Evolutionary conservation across 2,113 vertebrate species (phyloP), one percentile per base, ranked within the genome.

Genomic region (Mormyrus iriodes): DNA sequence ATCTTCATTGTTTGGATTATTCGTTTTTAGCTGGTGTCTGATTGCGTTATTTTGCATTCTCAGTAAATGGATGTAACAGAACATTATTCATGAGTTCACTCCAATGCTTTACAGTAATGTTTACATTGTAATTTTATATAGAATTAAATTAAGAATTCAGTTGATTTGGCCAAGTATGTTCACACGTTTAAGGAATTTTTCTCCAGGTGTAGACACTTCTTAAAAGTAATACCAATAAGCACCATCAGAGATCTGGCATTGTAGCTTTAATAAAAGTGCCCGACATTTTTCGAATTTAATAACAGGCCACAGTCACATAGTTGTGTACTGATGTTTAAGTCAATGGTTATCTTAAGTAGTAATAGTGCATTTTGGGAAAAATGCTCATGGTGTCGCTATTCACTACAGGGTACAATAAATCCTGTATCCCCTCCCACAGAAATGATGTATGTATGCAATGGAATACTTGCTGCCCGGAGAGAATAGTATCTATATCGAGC

Each of bases 361-460:
- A 39, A 76, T 42, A 76, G 35, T 76, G 73, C 73, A 76, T 76
- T 76, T 42, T 35, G 35, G 15, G 73, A 1, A 42, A 76, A 76
- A 76, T 31, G 73, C 73, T 76, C 73, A 76, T 76, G 73, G 73
- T 76, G 73, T 76, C 73, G 73, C 73, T 76, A 76, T 76, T 42
- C 73, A 76, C 73, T 76, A 42, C 73, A 19, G 15, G 13, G 35
- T 76, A 76, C 31, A 39, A 76, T 76, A 42, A 39, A 76, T 76
- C 13, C 73, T 2, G 73, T 19, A 31, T 76, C 73, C 73, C 73
- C 73, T 76, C 73, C 73, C 73, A 76, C 73, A 76, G 61, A 76
- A 76, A 76, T 17, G 12, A 35, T 76, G 12, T 13, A 73, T 12
- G n/a, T 69, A 31, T 69, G 27, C n/a, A 69, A 4, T 69, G 61